Evolutionary conservation across 2,113 vertebrate species (phyloP).

Genomic region (Petrocephalus zakoni): DNA sequence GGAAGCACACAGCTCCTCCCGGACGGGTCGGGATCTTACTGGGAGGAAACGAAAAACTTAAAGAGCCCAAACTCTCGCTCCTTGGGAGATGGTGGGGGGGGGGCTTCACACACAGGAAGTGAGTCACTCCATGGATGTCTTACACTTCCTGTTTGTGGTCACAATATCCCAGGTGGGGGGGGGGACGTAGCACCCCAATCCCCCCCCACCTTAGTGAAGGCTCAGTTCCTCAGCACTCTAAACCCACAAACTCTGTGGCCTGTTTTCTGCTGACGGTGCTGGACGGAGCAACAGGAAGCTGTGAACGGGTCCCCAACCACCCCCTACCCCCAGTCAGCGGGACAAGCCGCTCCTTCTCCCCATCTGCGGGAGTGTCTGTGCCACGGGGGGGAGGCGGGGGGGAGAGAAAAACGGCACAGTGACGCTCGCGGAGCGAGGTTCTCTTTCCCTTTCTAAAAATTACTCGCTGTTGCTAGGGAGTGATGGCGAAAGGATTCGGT

Average conservation of each 20-base stretch:
- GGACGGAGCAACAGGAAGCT: neutral
- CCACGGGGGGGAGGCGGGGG: neutral
- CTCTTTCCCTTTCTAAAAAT: neutral
- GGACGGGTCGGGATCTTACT: neutral
- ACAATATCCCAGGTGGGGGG: neutral
- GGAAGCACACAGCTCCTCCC: neutral
- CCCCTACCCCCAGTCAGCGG: neutral
- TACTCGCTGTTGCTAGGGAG: neutral
- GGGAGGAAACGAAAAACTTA: neutral
- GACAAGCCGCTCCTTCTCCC: neutral
- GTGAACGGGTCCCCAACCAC: neutral
- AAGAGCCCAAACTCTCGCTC: neutral
- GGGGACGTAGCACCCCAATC: neutral
- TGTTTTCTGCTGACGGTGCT: neutral
- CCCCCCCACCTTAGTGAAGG: neutral
- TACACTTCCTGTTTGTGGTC: neutral
- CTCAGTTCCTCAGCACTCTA: neutral
- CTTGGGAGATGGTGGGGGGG: neutral
- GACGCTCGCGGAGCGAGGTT: neutral
- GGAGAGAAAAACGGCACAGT: neutral
- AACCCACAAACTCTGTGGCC: neutral
- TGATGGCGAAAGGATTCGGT: conserved; percentile 13
- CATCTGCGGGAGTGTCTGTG: neutral
- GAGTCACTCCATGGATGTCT: neutral
- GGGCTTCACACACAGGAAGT: neutral